Conservation (phyloP, 2,113 vertebrate species). For the Mesoclemmys tuberculata region DNA sequence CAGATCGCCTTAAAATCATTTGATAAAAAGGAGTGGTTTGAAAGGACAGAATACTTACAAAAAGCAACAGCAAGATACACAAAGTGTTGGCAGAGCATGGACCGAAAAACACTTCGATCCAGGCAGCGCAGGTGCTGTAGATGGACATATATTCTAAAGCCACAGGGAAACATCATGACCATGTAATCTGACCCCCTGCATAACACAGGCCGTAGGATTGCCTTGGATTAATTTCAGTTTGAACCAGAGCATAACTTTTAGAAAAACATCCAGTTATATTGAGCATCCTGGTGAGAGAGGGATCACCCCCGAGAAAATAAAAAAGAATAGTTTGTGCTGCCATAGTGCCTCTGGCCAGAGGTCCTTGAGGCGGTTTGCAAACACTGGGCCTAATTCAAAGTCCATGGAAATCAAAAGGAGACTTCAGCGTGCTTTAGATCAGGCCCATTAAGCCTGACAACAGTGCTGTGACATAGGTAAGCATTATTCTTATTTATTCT, state of each 20-base stretch:
- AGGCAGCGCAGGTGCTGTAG: not conserved
- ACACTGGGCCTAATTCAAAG: not conserved
- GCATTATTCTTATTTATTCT: not conserved
- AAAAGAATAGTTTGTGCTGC: not conserved
- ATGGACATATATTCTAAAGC: not conserved
- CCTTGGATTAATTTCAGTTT: not conserved
- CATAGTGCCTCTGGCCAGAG: not conserved
- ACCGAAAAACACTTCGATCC: not conserved
- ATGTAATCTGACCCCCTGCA: not conserved
- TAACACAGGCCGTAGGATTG: not conserved
- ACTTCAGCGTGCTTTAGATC: not conserved
- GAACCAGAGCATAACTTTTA: not conserved
- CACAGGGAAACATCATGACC: not conserved
- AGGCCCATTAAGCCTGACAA: not conserved
- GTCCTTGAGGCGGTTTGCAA: not conserved
- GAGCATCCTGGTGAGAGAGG: not conserved
- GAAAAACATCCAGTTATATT: not conserved
- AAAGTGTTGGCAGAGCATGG: not conserved
- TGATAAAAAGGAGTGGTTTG: not conserved
- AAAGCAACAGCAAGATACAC: not conserved
- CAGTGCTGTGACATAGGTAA: not conserved
- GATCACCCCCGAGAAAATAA: not conserved
- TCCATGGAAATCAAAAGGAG: not conserved
- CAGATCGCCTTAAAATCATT: fast-evolving
- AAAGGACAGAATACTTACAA: not conserved